Conservation (phyloP, 2,113 vertebrate genomes). For the Cariama cristata region DNA sequence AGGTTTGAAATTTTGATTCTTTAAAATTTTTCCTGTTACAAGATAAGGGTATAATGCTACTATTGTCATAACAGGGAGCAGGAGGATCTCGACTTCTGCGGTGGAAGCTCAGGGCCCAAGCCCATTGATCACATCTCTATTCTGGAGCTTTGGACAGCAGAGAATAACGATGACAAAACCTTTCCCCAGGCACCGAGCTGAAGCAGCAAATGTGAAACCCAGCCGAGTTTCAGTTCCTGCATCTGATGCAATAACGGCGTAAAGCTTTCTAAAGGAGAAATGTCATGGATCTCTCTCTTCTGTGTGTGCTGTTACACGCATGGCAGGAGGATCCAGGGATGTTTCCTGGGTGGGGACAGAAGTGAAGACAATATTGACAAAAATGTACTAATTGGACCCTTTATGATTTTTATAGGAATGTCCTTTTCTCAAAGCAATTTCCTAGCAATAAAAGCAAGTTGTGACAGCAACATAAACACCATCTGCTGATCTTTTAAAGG, state of each 20-base stretch:
- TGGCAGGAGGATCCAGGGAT: neutral
- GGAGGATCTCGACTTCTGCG: neutral
- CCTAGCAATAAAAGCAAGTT: neutral
- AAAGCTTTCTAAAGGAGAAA: neutral
- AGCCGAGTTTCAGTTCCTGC: neutral
- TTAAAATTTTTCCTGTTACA: neutral
- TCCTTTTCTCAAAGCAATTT: neutral
- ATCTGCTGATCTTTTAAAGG: neutral
- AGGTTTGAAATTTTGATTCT: neutral
- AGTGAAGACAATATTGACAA: neutral
- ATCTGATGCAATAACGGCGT: neutral
- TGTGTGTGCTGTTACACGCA: neutral
- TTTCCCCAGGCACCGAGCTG: neutral
- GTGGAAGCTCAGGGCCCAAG: neutral
- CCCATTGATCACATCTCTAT: neutral
- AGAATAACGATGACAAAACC: neutral
- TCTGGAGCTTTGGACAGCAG: neutral
- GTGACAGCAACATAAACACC: neutral
- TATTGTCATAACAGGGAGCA: rapidly evolving
- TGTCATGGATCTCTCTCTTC: neutral
- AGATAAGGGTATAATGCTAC: neutral
- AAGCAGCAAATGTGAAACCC: neutral
- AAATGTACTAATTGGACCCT: neutral
- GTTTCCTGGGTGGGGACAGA: neutral
- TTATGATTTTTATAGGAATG: neutral